Evolutionary conservation across 2,888 invertebrate genomes (phyloP).

Genomic region (Aphodius sticticus): DNA sequence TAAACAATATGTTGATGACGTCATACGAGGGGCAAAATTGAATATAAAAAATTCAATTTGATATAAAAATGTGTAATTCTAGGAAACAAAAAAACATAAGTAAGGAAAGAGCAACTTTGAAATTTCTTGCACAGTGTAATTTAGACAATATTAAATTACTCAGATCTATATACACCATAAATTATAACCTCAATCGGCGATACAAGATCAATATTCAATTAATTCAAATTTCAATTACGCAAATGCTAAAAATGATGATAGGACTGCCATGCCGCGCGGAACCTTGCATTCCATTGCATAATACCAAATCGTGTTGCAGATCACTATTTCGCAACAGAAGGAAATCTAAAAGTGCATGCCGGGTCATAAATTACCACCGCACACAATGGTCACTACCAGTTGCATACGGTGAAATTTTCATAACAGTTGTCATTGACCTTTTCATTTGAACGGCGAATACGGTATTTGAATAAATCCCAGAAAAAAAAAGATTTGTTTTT

Average conservation of each 20-base stretch:
- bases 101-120: no score
- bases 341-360: background rate
- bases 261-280: background rate
- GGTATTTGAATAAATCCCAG: constrained; percentile 8
- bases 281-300: background rate
- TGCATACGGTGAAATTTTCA: constrained; percentile 13
- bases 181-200: no score
- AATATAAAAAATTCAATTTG: no score
- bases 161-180: no score
- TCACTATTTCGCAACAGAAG: background rate
- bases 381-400: background rate
- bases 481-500: constrained; percentile 11
- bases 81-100: no score
- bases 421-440: constrained; percentile 33
- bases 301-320: background rate
- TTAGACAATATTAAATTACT: no score
- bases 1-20: no score
- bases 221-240: background rate
- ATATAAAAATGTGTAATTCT: no score
- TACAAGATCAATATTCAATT: background rate
- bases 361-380: background rate
- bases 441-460: constrained; percentile 14
- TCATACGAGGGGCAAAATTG: no score
- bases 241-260: background rate
- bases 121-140: no score